A percentile compares a stretch with the other conserved stretches of the same genome.
phyloP scores from a whole-genome alignment of 2,113 vertebrate genomes.

The Miniopterus natalensis region DNA sequence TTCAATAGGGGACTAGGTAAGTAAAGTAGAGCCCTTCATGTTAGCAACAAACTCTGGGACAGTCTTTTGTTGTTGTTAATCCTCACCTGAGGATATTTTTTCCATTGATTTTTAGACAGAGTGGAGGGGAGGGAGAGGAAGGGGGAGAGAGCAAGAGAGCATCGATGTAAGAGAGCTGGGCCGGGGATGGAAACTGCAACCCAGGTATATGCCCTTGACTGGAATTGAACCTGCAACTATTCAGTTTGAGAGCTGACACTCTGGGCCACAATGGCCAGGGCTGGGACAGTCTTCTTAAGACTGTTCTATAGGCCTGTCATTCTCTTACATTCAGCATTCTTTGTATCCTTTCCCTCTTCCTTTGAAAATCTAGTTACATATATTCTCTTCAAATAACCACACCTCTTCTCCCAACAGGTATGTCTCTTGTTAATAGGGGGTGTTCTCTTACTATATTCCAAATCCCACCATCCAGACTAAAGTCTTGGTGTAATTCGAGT shows the following conservation, averaged over 20 bases:
- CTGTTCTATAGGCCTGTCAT: neutral
- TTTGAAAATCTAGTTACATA: neutral
- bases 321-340: neutral
- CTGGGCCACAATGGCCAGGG: too few species aligned
- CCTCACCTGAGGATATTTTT: too few species aligned
- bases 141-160: too few species aligned
- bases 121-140: too few species aligned
- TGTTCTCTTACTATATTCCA: neutral
- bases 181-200: too few species aligned
- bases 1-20: neutral
- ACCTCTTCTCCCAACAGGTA: neutral
- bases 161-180: too few species aligned
- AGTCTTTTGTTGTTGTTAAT: neutral
- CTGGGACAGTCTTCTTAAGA: neutral
- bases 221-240: too few species aligned
- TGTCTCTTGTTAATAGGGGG: neutral
- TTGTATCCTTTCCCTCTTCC: neutral
- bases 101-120: too few species aligned
- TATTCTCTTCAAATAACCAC: neutral
- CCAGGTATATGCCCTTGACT: too few species aligned
- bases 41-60: neutral
- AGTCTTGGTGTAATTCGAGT: neutral
- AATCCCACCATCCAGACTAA: neutral
- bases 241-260: too few species aligned
- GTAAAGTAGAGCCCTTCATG: neutral